A percentile compares a stretch with the other conserved stretches of the same genome.
These are phyloP conservation scores for Drosophila oshimai DNA, from an alignment of 1,140 invertebrate species.

Conservation along the genomic window DNA sequence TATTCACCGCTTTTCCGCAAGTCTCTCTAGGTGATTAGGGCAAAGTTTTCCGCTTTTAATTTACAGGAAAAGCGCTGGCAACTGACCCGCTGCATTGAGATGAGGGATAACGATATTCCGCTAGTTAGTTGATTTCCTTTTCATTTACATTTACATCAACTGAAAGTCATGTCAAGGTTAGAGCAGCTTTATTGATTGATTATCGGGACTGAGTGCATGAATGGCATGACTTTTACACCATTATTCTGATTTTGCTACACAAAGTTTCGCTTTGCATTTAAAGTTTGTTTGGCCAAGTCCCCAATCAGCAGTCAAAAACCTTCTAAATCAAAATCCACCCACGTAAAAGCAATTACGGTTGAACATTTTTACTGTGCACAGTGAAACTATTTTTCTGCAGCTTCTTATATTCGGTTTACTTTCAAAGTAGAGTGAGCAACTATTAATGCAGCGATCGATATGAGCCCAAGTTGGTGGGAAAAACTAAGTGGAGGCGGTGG, in stretches of 20 bases:
- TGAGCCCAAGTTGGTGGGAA: slow-evolving; percentile 14
- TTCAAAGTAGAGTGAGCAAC: slow-evolving; percentile 13
- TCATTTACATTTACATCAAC: slow-evolving; percentile 10
- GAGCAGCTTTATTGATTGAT: slow-evolving; percentile 42
- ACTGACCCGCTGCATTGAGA: slow-evolving; percentile 11
- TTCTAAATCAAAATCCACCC: slow-evolving; percentile 51
- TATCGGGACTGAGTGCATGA: slow-evolving; percentile 11
- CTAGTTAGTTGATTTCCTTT: slow-evolving; percentile 12
- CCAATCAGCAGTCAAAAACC: slow-evolving; percentile 40
- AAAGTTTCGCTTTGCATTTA: slow-evolving; percentile 19
- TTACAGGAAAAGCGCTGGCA: slow-evolving; percentile 19
- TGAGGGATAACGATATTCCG: slow-evolving; percentile 3
- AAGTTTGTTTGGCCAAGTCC: slow-evolving; percentile 9
- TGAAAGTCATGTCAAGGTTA: slow-evolving; percentile 67
- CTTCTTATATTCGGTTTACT: slow-evolving; percentile 11
- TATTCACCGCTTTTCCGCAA: slow-evolving; percentile 19
- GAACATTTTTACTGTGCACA: slow-evolving; percentile 25
- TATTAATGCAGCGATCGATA: slow-evolving; percentile 65
- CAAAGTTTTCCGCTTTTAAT: slow-evolving; percentile 19
- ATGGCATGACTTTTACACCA: slow-evolving; percentile 1
- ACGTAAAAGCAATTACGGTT: slow-evolving; percentile 61
- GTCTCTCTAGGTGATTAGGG: slow-evolving; percentile 31
- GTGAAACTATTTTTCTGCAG: slow-evolving; percentile 38
- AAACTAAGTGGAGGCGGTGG: not conserved
- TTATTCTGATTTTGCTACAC: not conserved